A percentile compares a stretch with the other conserved stretches of the same genome.
Conservation (phyloP, 2,113 vertebrate genomes). For the Mesembrinibis cayennensis region DNA sequence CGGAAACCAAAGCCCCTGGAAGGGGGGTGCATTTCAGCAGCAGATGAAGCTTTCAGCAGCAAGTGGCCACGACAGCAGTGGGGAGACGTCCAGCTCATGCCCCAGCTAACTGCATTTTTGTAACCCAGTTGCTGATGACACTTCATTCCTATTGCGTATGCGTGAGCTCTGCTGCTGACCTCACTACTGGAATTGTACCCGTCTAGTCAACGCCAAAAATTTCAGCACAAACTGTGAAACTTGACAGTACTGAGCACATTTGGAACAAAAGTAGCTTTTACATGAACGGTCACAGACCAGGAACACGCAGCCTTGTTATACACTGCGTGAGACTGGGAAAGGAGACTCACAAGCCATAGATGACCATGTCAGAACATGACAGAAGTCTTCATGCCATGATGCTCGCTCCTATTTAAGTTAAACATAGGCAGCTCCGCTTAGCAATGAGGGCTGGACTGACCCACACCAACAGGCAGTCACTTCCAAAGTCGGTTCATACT, state of each 20-base stretch:
- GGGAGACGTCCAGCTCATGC: not conserved
- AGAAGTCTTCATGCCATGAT: fast-evolving
- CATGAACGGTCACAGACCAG: not conserved
- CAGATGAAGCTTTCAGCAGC: not conserved
- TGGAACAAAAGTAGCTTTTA: not conserved
- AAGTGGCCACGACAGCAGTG: not conserved
- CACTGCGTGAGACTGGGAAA: not conserved
- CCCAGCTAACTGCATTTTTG: not conserved
- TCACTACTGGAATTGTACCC: conserved; percentile 15
- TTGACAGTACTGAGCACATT: not conserved
- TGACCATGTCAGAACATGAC: not conserved
- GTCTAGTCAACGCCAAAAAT: not conserved
- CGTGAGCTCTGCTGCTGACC: not conserved
- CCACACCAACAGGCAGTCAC: not conserved
- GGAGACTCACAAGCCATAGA: fast-evolving
- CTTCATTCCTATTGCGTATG: not conserved
- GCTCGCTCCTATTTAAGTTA: not conserved
- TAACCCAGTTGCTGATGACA: not conserved
- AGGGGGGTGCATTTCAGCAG: not conserved
- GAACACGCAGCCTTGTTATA: not conserved
- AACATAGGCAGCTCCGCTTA: not conserved
- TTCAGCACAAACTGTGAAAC: conserved; percentile 4
- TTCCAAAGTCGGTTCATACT: not conserved
- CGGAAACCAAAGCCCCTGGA: not conserved
- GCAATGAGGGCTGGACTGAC: not conserved